These are phyloP conservation scores for Drosophila sordidula DNA, from an alignment of 2,888 invertebrate genomes.

Conservation along the genomic window DNA sequence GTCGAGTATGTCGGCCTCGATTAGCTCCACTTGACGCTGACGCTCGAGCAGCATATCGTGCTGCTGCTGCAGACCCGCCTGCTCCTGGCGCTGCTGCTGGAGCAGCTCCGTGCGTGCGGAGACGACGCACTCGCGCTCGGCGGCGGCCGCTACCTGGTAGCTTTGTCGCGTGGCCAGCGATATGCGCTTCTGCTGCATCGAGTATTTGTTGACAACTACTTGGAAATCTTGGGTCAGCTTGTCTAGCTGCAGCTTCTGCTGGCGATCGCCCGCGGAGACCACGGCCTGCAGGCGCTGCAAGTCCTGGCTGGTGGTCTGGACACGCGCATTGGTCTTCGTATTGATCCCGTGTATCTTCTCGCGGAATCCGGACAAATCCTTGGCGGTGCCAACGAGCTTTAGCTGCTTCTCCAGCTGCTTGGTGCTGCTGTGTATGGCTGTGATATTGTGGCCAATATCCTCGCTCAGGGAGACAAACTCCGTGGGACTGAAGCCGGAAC, in stretches of 20 bases:
- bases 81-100: slow-evolving; percentile 80
- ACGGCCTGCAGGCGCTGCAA: slow-evolving; percentile 90
- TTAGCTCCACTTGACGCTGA: slow-evolving; percentile 91
- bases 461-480: slow-evolving; percentile 92
- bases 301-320: slow-evolving; percentile 90
- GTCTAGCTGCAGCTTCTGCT: slow-evolving; percentile 93
- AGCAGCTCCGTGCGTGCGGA: slow-evolving; percentile 81
- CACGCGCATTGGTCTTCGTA: slow-evolving; percentile 90
- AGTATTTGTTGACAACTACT: slow-evolving; percentile 91
- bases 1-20: slow-evolving; percentile 93
- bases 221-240: slow-evolving; percentile 93
- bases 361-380: slow-evolving; percentile 89
- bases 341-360: slow-evolving; percentile 91
- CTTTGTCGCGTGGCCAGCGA: slow-evolving; percentile 88
- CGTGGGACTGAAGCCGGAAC: slow-evolving; percentile 89
- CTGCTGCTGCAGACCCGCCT: slow-evolving; percentile 88
- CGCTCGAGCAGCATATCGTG: slow-evolving; percentile 92
- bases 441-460: slow-evolving; percentile 92
- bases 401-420: slow-evolving; percentile 90
- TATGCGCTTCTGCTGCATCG: slow-evolving; percentile 91
- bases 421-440: slow-evolving; percentile 90
- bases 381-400: slow-evolving; percentile 90
- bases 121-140: slow-evolving; percentile 81
- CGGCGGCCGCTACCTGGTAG: slow-evolving; percentile 81
- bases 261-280: slow-evolving; percentile 90